phyloP scores from a whole-genome alignment of 2,888 invertebrate species.

The Pogonocherus hispidulus region DNA sequence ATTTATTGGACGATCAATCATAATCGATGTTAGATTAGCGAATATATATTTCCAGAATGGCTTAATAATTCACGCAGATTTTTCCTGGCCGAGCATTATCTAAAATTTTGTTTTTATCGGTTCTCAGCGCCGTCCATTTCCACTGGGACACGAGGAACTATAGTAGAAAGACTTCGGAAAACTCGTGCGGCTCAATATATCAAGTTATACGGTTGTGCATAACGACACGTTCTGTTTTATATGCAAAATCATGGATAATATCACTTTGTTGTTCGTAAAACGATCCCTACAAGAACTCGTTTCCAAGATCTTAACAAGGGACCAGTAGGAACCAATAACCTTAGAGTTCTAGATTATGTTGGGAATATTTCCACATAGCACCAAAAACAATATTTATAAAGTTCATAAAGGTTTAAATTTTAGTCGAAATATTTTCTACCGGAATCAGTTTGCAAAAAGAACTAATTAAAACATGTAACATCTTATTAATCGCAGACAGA shows the following conservation, averaged over 20 bases:
- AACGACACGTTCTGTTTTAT: conserved; percentile 16
- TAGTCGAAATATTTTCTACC: no score
- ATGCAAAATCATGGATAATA: conserved; percentile 15
- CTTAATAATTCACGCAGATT: conserved; percentile 50
- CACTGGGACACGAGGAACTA: background rate
- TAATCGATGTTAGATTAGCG: conserved; percentile 55
- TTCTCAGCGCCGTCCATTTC: conserved; percentile 2
- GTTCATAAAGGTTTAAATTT: no score
- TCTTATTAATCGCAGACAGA: no score
- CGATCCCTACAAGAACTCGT: no score
- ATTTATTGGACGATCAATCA: conserved; percentile 57
- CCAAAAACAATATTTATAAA: no score
- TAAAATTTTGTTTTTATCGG: conserved; percentile 27
- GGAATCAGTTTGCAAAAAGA: no score
- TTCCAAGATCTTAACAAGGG: no score
- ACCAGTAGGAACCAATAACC: no score
- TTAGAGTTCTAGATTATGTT: no score
- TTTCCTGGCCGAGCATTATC: conserved; percentile 25
- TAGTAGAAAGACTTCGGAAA: conserved; percentile 10
- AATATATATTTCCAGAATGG: conserved; percentile 53
- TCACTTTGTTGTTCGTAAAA: no score
- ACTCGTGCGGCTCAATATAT: conserved; percentile 17
- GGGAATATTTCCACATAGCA: no score
- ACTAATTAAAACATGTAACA: no score
- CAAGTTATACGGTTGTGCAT: background rate